Evolutionary conservation across 2,797 vertebrate genomes (phyloP).

Genomic region (Takifugu ocellatus): DNA sequence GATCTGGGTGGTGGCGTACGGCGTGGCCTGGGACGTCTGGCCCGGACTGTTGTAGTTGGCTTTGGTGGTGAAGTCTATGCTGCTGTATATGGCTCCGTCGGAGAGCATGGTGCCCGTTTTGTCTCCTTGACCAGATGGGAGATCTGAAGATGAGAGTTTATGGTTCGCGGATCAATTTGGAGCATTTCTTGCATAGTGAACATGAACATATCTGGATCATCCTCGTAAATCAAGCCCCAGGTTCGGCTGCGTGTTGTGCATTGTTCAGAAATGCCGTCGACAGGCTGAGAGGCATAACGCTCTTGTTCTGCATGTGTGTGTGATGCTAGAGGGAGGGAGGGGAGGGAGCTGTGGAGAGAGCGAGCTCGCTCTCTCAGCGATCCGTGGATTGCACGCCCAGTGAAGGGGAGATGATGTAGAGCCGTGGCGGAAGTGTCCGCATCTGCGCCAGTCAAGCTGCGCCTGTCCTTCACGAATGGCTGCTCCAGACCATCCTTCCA

Average conservation of each 20-base stretch:
- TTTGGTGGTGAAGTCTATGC: slow-evolving; percentile 98
- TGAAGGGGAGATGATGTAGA: slow-evolving; percentile 93
- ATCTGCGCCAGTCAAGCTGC: slow-evolving; percentile 81
- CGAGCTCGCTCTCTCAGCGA: slow-evolving; percentile 43
- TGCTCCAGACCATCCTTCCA: slow-evolving; percentile 79
- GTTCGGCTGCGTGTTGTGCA: slow-evolving; percentile 6
- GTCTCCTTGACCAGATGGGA: slow-evolving; percentile 87
- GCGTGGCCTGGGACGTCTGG: slow-evolving; percentile 91
- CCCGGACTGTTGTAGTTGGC: slow-evolving; percentile 92
- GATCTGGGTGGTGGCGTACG: slow-evolving; percentile 97
- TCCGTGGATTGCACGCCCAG: slow-evolving; percentile 78
- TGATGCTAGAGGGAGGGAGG: slow-evolving; percentile 67
- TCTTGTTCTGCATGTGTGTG: slow-evolving; percentile 70
- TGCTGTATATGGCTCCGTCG: slow-evolving; percentile 98
- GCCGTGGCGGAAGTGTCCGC: slow-evolving; percentile 79
- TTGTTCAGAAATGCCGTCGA: slow-evolving; percentile 33
- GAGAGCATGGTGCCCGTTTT: slow-evolving; percentile 96
- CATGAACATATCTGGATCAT: slow-evolving; percentile 1
- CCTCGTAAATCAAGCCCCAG: background rate
- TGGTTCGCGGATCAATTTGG: background rate
- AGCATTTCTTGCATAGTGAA: slow-evolving; percentile 8
- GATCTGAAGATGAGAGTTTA: slow-evolving; percentile 69
- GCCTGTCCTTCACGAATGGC: slow-evolving; percentile 89
- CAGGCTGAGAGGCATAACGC: slow-evolving; percentile 69
- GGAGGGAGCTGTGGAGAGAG: slow-evolving; percentile 45